Base-by-base conservation (phyloP, 1,140 invertebrate species). In the Eumaeus atala region DNA sequence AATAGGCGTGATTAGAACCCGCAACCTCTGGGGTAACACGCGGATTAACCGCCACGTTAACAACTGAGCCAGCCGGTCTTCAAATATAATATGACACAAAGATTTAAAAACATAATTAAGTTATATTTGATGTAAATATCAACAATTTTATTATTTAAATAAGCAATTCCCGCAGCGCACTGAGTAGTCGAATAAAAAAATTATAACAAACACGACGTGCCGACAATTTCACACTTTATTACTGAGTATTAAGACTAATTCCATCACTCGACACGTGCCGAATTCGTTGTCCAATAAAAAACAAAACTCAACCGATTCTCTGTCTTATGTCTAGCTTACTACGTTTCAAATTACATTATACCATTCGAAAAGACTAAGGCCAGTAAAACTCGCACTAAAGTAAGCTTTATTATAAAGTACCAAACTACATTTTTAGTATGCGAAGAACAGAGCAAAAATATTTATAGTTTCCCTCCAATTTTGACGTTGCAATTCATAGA, bases 201-300 rank as follows among this genome's bases (percentile, higher is more conserved):
- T 84, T 83, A 84, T 77, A 79, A 78, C 79, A 82, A 86, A 84
- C 77, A 84, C 61, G 62, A 61, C 57, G 67, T 60, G 70, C 64
- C 68, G 74, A 73, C 82, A 85, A 87, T 87, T 87, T 87, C 78
- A 87, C 84, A 87, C 84, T 87, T 87, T 87, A 87, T 87, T 87
- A 87, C 84, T 83, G 76, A 85, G 81, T 85, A 87, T 85, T 87
- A 84, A 62, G 62, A 75, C 78, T 87, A 85, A 87, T 87, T 79
- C 84, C 80, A 69, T 73, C 77, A 69, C 62, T 72, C 68, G 84
- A 73, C 84, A 85, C 84, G 84, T 82, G 84, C 73, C 81, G 70
- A 84, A 80, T 83, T 83, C 70, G 74, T 64, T 72, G 67, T 84
- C 77, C 72, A 80, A 84, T 84, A 87, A 77, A 84, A 72, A 67